Percentiles rank a stretch among this genome's conserved stretches.
These are phyloP conservation scores for Bombus waltoni DNA, from an alignment of 1,140 invertebrate species.

Conservation along the genomic window DNA sequence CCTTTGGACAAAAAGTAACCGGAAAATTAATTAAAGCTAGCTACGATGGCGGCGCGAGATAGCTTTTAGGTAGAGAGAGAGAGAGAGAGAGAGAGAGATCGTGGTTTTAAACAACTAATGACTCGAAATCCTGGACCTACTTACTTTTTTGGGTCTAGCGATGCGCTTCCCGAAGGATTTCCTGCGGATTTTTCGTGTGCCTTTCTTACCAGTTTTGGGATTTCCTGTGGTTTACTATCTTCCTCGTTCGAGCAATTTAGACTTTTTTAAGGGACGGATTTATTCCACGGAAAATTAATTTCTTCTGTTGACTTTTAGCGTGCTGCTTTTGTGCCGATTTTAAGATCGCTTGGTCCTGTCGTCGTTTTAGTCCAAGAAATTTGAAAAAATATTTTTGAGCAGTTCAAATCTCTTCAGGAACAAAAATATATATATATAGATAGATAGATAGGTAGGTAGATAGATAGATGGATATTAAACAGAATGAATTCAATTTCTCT, in stretches of 20 bases:
- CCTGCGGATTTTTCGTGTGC: not conserved
- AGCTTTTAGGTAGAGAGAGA: not conserved
- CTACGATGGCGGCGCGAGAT: not conserved
- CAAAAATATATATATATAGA: no score
- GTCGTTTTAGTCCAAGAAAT: no score
- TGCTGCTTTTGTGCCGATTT: no score
- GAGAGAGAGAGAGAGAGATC: no score
- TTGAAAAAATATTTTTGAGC: no score
- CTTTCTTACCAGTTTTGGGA: not conserved
- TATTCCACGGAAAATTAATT: no score
- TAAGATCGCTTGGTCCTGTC: no score
- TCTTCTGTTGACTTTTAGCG: no score
- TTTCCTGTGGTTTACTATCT: not conserved
- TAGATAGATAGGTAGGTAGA: no score
- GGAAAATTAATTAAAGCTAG: slow-evolving; percentile 41
- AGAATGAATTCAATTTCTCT: not conserved
- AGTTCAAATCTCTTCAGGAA: no score
- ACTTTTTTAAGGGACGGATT: no score
- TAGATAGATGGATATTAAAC: no score
- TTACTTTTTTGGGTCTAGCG: not conserved
- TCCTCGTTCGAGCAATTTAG: not conserved
- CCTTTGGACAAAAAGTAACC: slow-evolving; percentile 15
- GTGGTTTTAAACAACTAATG: slow-evolving; percentile 22
- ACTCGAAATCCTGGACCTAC: not conserved
- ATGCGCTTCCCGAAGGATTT: not conserved